A percentile compares a stretch with the other conserved stretches of the same genome.
Evolutionary conservation across 2,797 vertebrate species (phyloP).

Genomic region (Enteromius afrohamiltoni): DNA sequence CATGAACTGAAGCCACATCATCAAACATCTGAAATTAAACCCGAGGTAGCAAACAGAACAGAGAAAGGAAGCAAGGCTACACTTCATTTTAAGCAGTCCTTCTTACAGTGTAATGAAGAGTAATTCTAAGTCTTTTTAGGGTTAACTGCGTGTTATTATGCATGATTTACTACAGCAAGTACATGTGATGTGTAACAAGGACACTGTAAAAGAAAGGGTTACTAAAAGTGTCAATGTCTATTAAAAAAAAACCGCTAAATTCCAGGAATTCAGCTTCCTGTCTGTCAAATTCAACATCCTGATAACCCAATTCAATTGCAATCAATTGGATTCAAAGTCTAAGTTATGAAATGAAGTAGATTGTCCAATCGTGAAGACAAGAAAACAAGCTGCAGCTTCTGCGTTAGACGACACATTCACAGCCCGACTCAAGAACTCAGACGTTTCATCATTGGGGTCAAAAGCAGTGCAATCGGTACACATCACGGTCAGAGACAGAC

Average conservation of each 20-base stretch:
- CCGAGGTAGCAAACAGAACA: slow-evolving; percentile 4
- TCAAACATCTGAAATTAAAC: neutral
- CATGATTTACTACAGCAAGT: neutral
- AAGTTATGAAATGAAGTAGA: neutral
- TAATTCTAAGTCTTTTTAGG: neutral
- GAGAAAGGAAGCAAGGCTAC: neutral
- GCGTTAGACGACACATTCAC: neutral
- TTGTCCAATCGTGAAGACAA: neutral
- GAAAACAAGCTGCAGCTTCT: neutral
- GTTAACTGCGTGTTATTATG: neutral
- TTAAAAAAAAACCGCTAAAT: neutral
- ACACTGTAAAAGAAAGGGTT: neutral
- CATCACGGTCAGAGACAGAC: slow-evolving; percentile 25
- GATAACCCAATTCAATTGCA: neutral
- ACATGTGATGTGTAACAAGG: neutral
- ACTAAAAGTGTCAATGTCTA: no score
- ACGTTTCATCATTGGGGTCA: neutral
- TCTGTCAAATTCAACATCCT: slow-evolving; percentile 1
- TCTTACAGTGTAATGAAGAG: neutral
- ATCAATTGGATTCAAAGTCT: neutral
- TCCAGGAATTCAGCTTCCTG: neutral
- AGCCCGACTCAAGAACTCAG: neutral
- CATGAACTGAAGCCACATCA: neutral
- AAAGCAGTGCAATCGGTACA: slow-evolving; percentile 26
- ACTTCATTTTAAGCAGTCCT: neutral